Evolutionary conservation across 1,140 invertebrate genomes (phyloP).

Genomic region (Apis dorsata): DNA sequence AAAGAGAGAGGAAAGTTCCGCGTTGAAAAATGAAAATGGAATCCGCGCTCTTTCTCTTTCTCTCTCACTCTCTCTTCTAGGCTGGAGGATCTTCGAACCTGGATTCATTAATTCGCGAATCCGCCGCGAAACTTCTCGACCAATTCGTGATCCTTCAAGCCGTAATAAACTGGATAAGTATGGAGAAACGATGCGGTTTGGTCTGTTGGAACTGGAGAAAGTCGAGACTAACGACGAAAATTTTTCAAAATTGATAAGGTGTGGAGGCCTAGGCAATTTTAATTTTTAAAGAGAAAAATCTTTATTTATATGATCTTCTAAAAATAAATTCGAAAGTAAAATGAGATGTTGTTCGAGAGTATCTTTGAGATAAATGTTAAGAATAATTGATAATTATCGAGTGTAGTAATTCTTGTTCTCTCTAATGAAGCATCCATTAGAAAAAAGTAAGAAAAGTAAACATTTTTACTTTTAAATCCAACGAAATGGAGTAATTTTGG

Average conservation of each 20-base stretch:
- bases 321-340: too few relatives aligned
- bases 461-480: too few relatives aligned
- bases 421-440: too few relatives aligned
- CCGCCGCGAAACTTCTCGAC: slow-evolving; percentile 10
- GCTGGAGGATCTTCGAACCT: slow-evolving; percentile 9
- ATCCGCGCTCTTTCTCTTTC: background rate
- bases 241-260: background rate
- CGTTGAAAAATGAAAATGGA: slow-evolving; percentile 38
- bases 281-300: background rate
- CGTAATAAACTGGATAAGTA: slow-evolving; percentile 41
- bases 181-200: background rate
- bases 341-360: too few relatives aligned
- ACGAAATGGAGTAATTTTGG: too few relatives aligned
- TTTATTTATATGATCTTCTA: too few relatives aligned
- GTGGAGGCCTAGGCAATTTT: background rate
- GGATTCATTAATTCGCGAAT: slow-evolving; percentile 35
- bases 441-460: too few relatives aligned
- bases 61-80: background rate
- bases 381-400: too few relatives aligned
- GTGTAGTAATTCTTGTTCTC: too few relatives aligned
- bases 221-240: background rate
- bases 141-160: slow-evolving; percentile 35
- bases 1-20: slow-evolving; percentile 37
- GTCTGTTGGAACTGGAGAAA: background rate
- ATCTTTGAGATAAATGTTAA: too few relatives aligned